Percentiles rank a stretch among this genome's conserved stretches.
Evolutionary conservation across 2,797 vertebrate species (phyloP).

Genomic region (Ctenopoma kingsleyae): DNA sequence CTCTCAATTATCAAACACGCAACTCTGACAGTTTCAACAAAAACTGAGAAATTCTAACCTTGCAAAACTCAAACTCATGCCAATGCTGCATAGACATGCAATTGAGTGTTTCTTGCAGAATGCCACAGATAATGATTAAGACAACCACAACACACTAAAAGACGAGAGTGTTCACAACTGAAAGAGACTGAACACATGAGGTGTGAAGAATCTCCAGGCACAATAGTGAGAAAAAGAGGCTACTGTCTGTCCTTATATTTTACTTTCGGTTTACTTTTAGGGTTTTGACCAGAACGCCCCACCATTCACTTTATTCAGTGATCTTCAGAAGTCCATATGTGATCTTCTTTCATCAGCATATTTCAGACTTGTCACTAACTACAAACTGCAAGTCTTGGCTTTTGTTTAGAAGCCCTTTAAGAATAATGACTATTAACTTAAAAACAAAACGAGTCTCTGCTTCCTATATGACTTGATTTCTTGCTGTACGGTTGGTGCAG

Average conservation of each 20-base stretch:
- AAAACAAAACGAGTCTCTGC: conserved; percentile 12
- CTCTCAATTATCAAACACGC: too few relatives aligned
- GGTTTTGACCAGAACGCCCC: conserved; percentile 20
- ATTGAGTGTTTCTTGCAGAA: conserved; percentile 8
- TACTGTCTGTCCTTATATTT: conserved; percentile 36
- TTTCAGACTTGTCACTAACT: conserved; percentile 48
- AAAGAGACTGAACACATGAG: neutral
- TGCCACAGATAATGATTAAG: neutral
- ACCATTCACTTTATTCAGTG: conserved; percentile 31
- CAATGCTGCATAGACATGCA: too few relatives aligned
- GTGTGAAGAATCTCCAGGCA: conserved; percentile 6
- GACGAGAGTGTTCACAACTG: conserved; percentile 1
- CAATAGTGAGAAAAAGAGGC: conserved; percentile 14
- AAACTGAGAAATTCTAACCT: too few relatives aligned
- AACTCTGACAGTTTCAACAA: neutral
- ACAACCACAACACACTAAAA: neutral
- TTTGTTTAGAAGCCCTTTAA: conserved; percentile 25
- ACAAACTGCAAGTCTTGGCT: conserved; percentile 27
- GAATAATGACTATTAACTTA: conserved; percentile 24
- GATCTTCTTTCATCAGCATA: conserved; percentile 61
- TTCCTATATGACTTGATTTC: conserved; percentile 16
- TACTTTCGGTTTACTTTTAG: conserved; percentile 57
- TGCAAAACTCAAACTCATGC: too few relatives aligned
- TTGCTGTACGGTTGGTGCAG: neutral
- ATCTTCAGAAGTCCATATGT: too few relatives aligned